These are phyloP conservation scores for Sternotherus odoratus DNA, from an alignment of 2,797 vertebrate genomes.

Conservation along the genomic window DNA sequence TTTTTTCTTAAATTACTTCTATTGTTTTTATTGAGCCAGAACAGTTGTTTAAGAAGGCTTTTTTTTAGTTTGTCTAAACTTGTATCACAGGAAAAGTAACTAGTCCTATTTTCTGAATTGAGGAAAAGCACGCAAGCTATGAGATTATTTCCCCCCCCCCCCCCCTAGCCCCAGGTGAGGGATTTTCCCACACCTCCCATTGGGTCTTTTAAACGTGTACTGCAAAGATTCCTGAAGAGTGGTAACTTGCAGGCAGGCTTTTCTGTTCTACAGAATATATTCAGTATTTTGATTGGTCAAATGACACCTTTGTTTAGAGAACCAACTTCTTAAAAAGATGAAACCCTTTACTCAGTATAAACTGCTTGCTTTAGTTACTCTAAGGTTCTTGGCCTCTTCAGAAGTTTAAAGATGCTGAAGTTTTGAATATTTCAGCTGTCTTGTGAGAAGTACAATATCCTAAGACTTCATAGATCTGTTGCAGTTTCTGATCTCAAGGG, in stretches of 20 bases:
- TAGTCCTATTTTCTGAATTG: not conserved
- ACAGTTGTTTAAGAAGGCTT: not conserved
- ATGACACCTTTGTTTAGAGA: not conserved
- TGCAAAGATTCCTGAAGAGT: not conserved
- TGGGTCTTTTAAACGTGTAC: not conserved
- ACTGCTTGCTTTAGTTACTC: not conserved
- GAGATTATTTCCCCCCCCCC: not conserved
- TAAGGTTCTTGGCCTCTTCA: conserved; percentile 63
- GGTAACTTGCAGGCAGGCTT: not conserved
- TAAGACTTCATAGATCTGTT: conserved; percentile 68
- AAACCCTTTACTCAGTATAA: not conserved
- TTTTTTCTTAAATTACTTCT: conserved; percentile 31
- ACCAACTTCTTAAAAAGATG: not conserved
- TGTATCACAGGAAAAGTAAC: not conserved
- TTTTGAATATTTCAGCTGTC: not conserved
- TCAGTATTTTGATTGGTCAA: not conserved
- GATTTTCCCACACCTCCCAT: not conserved
- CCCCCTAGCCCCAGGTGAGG: not conserved
- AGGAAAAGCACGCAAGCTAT: not conserved
- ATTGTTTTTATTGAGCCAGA: conserved; percentile 34
- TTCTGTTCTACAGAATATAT: not conserved
- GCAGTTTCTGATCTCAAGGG: conserved; percentile 48
- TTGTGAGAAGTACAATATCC: not conserved
- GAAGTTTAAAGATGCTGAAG: not conserved
- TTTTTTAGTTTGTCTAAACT: not conserved